These are phyloP conservation scores for Helicoverpa armigera DNA, from an alignment of 1,140 invertebrate genomes.

Conservation along the genomic window DNA sequence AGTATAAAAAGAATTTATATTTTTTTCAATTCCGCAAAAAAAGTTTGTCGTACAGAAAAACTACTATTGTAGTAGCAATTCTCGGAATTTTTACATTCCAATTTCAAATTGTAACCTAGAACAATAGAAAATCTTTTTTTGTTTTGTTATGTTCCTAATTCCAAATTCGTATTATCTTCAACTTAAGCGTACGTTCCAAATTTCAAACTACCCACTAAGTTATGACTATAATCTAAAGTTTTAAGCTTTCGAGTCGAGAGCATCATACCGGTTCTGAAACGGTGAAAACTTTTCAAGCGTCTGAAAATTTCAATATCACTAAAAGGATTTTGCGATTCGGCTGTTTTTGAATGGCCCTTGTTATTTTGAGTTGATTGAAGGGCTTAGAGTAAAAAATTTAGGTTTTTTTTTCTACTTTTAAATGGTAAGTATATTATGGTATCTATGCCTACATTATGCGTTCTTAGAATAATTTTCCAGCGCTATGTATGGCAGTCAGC, in stretches of 20 bases:
- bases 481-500: too few relatives aligned
- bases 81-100: background rate
- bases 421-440: slow-evolving; percentile 2
- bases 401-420: slow-evolving; percentile 26
- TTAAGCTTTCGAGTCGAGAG: slow-evolving; percentile 29
- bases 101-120: background rate
- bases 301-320: slow-evolving; percentile 55
- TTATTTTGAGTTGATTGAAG: slow-evolving; percentile 43
- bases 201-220: slow-evolving; percentile 22
- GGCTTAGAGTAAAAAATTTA: slow-evolving; percentile 12
- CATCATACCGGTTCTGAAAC: slow-evolving; percentile 36
- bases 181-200: slow-evolving; percentile 19
- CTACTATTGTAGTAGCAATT: too few relatives aligned
- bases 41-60: too few relatives aligned
- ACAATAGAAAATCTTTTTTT: background rate
- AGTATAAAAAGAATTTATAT: too few relatives aligned
- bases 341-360: slow-evolving; percentile 51
- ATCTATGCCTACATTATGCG: background rate
- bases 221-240: slow-evolving; percentile 43
- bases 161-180: slow-evolving; percentile 16
- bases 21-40: too few relatives aligned
- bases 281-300: slow-evolving; percentile 40
- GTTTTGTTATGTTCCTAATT: background rate
- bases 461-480: background rate
- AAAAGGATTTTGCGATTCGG: slow-evolving; percentile 54